Conservation (phyloP, 2,797 vertebrate species). For the Sebastiscus albofasciatus region DNA sequence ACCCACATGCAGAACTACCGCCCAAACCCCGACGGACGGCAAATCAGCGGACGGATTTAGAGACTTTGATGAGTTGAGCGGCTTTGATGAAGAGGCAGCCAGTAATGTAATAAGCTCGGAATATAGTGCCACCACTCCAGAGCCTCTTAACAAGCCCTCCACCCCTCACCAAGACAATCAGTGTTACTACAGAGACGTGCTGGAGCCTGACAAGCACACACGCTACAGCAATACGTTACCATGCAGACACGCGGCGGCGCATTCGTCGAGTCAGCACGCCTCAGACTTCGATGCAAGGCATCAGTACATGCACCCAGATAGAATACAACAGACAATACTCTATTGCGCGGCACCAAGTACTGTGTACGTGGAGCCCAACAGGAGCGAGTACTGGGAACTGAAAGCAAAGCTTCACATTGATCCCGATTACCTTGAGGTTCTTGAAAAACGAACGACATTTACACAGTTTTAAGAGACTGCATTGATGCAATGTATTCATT, state of each 20-base stretch:
- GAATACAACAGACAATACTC: constrained; percentile 92
- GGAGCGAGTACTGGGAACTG: constrained; percentile 98
- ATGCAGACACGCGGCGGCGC: constrained; percentile 88
- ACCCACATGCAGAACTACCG: constrained; percentile 86
- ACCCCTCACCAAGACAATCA: constrained; percentile 88
- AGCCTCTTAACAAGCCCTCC: constrained; percentile 89
- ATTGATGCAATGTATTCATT: constrained; percentile 9
- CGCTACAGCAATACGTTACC: constrained; percentile 87
- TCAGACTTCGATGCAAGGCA: constrained; percentile 92
- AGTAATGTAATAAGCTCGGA: constrained; percentile 88
- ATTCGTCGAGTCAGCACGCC: constrained; percentile 87
- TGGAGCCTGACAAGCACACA: constrained; percentile 89
- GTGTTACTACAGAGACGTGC: constrained; percentile 90
- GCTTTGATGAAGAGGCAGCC: constrained; percentile 89
- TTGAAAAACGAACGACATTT: constrained; percentile 98
- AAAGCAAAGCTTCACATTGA: constrained; percentile 98
- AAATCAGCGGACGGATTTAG: constrained; percentile 90
- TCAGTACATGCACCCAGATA: constrained; percentile 90
- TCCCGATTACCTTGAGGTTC: constrained; percentile 99
- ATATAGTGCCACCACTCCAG: constrained; percentile 91
- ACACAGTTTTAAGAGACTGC: constrained; percentile 91
- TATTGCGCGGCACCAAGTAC: constrained; percentile 92
- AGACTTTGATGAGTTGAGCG: constrained; percentile 93
- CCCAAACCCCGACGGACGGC: constrained; percentile 86
- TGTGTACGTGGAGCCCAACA: constrained; percentile 94